Conservation (phyloP, 2,888 invertebrate species). For the Drepana falcataria region DNA sequence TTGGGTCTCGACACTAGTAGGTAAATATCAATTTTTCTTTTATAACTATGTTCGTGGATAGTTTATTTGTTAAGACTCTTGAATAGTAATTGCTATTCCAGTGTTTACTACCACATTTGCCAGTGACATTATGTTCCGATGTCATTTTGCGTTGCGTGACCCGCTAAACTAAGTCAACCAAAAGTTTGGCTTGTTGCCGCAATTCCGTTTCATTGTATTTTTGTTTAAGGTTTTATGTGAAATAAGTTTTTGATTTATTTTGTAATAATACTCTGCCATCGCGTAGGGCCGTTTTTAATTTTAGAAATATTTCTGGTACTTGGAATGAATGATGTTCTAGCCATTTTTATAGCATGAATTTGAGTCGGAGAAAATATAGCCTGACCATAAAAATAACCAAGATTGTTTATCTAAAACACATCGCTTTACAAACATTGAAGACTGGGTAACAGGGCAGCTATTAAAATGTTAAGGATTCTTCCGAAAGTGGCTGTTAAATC, state of each 20-base stretch:
- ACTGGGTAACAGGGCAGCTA: conserved; percentile 35
- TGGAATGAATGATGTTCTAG: too few relatives aligned
- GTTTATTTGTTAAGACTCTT: conserved; percentile 8
- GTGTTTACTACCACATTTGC: conserved; percentile 38
- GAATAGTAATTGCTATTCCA: conserved; percentile 26
- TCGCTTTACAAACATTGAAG: conserved; percentile 8
- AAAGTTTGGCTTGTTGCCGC: conserved; percentile 65
- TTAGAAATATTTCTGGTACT: too few relatives aligned
- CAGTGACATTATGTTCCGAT: conserved; percentile 50
- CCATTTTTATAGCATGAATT: too few relatives aligned
- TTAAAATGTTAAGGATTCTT: conserved; percentile 48
- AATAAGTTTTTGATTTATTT: conserved; percentile 55
- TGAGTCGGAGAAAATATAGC: too few relatives aligned
- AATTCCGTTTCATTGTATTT: conserved; percentile 62
- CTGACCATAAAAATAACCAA: background rate
- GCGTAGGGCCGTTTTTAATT: conserved; percentile 9
- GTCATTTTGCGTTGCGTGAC: conserved; percentile 64
- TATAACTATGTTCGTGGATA: too few relatives aligned
- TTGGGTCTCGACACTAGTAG: conserved; percentile 18
- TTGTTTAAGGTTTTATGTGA: conserved; percentile 54
- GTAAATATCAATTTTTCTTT: too few relatives aligned
- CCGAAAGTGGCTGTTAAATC: conserved; percentile 65
- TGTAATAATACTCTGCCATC: conserved; percentile 15
- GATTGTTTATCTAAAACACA: conserved; percentile 1
- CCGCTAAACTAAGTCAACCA: conserved; percentile 58